Evolutionary conservation across 2,797 vertebrate genomes (phyloP).

Genomic region (Cryptoblepharus egeriae): DNA sequence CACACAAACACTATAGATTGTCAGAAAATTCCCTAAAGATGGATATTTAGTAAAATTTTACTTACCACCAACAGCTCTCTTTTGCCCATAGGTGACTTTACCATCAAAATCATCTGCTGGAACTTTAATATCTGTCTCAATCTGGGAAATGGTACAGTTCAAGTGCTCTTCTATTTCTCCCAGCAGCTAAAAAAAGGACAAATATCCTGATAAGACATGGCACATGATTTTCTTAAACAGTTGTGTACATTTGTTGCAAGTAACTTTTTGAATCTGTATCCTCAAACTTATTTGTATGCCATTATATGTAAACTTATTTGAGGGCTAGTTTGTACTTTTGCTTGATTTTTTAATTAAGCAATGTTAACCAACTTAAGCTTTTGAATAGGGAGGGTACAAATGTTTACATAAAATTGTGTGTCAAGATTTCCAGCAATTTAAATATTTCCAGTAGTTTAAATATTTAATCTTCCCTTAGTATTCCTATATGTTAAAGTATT

Average conservation of each 20-base stretch:
- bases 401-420: no score
- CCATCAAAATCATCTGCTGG: constrained; percentile 97
- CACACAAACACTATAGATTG: neutral
- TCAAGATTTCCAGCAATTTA: no score
- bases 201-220: neutral
- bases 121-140: constrained; percentile 94
- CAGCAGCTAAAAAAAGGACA: constrained; percentile 80
- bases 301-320: no score
- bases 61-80: constrained; percentile 86
- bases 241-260: neutral
- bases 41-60: neutral
- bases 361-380: no score
- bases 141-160: constrained; percentile 96
- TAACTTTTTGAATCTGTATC: neutral
- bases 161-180: constrained; percentile 96
- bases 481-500: no score
- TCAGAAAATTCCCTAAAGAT: neutral
- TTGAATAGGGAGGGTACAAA: no score
- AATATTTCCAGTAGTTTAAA: no score
- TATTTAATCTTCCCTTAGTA: no score
- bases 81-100: constrained; percentile 94
- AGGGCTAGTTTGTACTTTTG: no score
- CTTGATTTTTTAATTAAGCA: no score
- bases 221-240: no score
- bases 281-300: no score